Conservation (phyloP, 2,888 invertebrate genomes). For the Oscheius myriophilus region DNA sequence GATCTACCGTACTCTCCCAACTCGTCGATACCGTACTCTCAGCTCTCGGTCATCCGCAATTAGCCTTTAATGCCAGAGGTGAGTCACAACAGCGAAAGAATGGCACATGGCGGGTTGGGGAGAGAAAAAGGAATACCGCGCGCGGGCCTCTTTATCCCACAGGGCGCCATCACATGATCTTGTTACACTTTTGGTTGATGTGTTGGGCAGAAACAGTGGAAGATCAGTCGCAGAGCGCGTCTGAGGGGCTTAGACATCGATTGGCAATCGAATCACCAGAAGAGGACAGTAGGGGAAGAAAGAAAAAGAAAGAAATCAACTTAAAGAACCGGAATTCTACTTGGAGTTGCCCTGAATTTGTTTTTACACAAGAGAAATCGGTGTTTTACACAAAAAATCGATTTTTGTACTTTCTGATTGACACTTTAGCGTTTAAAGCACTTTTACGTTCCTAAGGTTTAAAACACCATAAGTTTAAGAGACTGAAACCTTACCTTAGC, state of each 20-base stretch:
- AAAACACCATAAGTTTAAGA: too few species aligned
- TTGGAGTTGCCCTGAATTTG: too few species aligned
- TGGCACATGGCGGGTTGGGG: too few species aligned
- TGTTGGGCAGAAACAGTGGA: neutral
- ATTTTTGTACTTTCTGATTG: too few species aligned
- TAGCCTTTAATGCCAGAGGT: slow-evolving; percentile 74
- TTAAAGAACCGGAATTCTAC: neutral
- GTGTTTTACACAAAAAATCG: too few species aligned
- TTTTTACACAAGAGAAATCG: too few species aligned
- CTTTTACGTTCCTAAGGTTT: too few species aligned
- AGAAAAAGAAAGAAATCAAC: neutral
- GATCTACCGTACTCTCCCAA: slow-evolving; percentile 74
- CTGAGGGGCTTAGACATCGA: too few species aligned
- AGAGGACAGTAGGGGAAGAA: neutral
- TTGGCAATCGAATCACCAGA: neutral
- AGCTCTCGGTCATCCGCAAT: slow-evolving; percentile 83
- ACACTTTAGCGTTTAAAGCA: too few species aligned
- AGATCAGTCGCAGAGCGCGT: neutral
- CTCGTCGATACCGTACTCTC: slow-evolving; percentile 87
- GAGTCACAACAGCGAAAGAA: slow-evolving; percentile 12
- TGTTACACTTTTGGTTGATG: slow-evolving; percentile 15
- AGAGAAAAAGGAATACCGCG: slow-evolving; percentile 1
- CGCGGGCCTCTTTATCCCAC: neutral
- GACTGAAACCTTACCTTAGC: too few species aligned
- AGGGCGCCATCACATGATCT: slow-evolving; percentile 12